Conservation (phyloP, 2,113 vertebrate species). For the Gallinago paraguaiae region DNA sequence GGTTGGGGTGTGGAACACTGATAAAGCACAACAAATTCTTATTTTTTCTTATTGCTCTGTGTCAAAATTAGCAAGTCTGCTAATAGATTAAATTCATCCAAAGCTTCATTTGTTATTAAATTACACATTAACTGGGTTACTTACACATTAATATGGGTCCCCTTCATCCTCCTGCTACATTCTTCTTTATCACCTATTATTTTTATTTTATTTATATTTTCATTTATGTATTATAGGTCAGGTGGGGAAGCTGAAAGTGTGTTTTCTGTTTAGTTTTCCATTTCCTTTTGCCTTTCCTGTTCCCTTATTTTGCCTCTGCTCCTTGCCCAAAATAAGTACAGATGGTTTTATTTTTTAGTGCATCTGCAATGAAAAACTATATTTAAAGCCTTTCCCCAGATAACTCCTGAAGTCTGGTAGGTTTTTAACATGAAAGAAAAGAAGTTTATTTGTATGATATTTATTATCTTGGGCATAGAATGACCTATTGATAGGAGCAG, state of each 20-base stretch:
- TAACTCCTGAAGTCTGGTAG: not conserved
- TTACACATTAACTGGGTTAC: not conserved
- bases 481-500: not conserved
- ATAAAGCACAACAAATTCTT: not conserved
- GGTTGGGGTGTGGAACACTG: fast-evolving
- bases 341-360: not conserved
- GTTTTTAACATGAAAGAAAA: not conserved
- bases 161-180: not conserved
- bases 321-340: not conserved
- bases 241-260: not conserved
- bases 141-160: not conserved
- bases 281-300: not conserved
- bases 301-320: not conserved
- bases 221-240: not conserved
- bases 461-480: not conserved
- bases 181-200: not conserved
- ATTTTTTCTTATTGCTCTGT: not conserved
- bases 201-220: not conserved
- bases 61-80: not conserved
- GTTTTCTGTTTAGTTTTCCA: not conserved
- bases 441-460: not conserved
- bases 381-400: not conserved
- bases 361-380: not conserved
- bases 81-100: not conserved
- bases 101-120: not conserved